Evolutionary conservation across 2,888 invertebrate species (phyloP).

Genomic region (Xiphydria camelus): DNA sequence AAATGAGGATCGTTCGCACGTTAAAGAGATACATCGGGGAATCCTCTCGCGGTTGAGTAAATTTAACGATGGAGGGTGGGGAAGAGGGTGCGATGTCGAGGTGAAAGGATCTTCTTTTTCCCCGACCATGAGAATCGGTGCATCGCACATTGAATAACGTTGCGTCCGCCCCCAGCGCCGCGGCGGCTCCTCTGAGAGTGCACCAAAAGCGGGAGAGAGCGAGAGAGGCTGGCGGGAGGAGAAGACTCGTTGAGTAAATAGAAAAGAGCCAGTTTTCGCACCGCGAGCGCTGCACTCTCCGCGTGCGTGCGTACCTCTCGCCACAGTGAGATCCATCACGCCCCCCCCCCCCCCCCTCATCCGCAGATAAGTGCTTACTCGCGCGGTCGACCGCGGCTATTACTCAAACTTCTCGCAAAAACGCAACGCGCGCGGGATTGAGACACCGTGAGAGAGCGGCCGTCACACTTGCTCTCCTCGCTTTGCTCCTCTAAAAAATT

Average conservation of each 20-base stretch:
- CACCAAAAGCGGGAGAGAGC: constrained; percentile 6
- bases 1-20: no score
- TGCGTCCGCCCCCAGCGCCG: constrained; percentile 32
- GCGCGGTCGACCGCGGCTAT: constrained; percentile 2
- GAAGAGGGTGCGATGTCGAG: not conserved
- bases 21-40: no score
- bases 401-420: no score
- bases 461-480: no score
- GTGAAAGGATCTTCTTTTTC: not conserved
- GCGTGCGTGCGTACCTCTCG: constrained; percentile 42
- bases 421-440: no score
- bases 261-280: constrained; percentile 47
- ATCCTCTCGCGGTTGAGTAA: no score
- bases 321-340: constrained; percentile 41
- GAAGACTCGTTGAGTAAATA: constrained; percentile 45
- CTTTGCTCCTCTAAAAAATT: no score
- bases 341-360: constrained; percentile 20
- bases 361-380: constrained; percentile 11
- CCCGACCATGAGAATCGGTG: no score
- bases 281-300: constrained; percentile 30
- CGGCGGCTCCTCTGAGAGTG: constrained; percentile 21
- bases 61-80: no score
- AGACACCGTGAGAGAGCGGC: constrained; percentile 14
- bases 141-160: constrained; percentile 20
- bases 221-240: not conserved